Evolutionary conservation across 2,888 invertebrate genomes (phyloP), one percentile per base, ranked within the genome.

Genomic region (Coecobrya sp.): DNA sequence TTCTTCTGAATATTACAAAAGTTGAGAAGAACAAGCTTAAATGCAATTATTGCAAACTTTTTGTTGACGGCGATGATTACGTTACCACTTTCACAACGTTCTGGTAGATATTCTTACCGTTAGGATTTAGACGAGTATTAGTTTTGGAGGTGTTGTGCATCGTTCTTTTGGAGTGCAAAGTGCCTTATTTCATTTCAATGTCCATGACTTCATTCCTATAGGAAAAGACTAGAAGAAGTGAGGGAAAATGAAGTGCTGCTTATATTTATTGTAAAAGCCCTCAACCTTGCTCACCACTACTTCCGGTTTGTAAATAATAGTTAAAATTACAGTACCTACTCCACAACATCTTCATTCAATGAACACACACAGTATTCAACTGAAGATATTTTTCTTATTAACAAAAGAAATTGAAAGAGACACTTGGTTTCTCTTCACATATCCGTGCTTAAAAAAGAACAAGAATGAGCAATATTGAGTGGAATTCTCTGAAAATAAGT

Each of bases 1-100:
- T 52, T 52, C 7, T 65, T 52, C 49, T 5, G 25, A 65, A 84
- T 73, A 89, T 90, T 76, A 79, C 30, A 86, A 86, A 91, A 91
- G 90, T 91, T 90, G 36, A 25, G 82, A 30, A 70, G 70, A 52
- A 55, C 82, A 85, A 76, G 76, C 76, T 90, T 85, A 90, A 85
- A 76, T 85, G 85, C 86, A 91, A 91, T 91, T 91, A 91, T 91
- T 86, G 65, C 65, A 62, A 91, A 91, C 65, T 86, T 86, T 90
- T 79, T 79, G 68, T 84, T 79, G 55, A 55, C 36, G 30, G 49
- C 68, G 86, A 10, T 55, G 49, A 16, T 8, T 16, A 1, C 16
- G 16, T n/a, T 42, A 73, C 36, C 16, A 11, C n/a, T 7, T 30
- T 36, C 52, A 68, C 73, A 55, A 25, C 22, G 11, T 86, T 42